These are phyloP conservation scores for Cerceris rybyensis DNA, from an alignment of 2,888 invertebrate genomes.

Conservation along the genomic window DNA sequence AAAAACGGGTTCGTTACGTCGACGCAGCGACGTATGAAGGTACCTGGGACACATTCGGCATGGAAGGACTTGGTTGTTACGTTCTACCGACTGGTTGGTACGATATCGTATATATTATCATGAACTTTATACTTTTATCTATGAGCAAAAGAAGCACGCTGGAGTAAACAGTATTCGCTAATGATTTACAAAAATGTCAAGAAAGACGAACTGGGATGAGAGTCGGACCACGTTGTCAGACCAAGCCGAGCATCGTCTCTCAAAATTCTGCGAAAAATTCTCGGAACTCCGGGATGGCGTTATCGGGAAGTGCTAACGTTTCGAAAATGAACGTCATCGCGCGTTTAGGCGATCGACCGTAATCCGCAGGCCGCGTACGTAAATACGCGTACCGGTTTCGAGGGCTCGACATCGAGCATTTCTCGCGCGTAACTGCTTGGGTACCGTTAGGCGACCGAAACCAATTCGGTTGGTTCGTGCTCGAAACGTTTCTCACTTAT, in stretches of 20 bases:
- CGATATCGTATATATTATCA: not conserved
- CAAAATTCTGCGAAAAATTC: too few relatives aligned
- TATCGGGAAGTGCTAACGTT: too few relatives aligned
- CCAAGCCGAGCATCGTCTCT: too few relatives aligned
- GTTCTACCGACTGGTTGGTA: slow-evolving; percentile 84
- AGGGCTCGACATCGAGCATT: slow-evolving; percentile 47
- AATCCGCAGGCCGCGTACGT: not conserved
- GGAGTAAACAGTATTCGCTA: too few relatives aligned
- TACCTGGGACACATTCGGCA: slow-evolving; percentile 84
- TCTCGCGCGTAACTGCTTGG: slow-evolving; percentile 48
- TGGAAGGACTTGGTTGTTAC: slow-evolving; percentile 85
- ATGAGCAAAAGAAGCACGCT: too few relatives aligned
- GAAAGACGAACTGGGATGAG: too few relatives aligned
- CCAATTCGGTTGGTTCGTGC: slow-evolving; percentile 47
- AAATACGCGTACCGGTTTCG: slow-evolving; percentile 30
- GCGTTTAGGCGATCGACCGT: too few relatives aligned
- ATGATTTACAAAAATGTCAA: too few relatives aligned
- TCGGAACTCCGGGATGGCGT: too few relatives aligned
- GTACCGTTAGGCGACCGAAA: slow-evolving; percentile 43
- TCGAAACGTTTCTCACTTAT: slow-evolving; percentile 41
- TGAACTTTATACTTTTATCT: not conserved
- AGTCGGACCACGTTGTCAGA: too few relatives aligned
- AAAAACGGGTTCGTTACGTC: slow-evolving; percentile 28
- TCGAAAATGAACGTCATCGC: too few relatives aligned
- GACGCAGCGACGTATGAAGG: slow-evolving; percentile 82